These are phyloP conservation scores for Eretmochelys imbricata DNA, from an alignment of 2,113 vertebrate genomes.

Conservation along the genomic window DNA sequence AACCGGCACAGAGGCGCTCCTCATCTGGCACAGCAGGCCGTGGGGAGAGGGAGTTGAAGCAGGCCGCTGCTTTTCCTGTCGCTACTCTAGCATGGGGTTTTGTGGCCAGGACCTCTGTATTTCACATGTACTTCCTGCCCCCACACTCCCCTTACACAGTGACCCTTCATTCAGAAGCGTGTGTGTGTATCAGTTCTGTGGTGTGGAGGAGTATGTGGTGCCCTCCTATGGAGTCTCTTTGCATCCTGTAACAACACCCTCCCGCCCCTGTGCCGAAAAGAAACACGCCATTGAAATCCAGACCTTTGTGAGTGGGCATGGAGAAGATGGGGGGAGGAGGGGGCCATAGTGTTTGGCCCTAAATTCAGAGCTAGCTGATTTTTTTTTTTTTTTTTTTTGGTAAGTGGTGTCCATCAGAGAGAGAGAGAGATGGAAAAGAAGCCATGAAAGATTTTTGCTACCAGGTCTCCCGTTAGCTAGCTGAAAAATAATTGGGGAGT, in stretches of 20 bases:
- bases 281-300: rapidly evolving
- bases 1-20: not conserved
- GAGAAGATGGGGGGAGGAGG: not conserved
- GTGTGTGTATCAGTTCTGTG: not conserved
- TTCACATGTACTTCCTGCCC: not conserved
- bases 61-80: not conserved
- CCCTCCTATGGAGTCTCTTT: not conserved
- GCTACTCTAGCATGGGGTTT: too few species aligned
- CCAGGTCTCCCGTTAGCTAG: not conserved
- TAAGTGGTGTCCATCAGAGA: not conserved
- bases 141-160: too few species aligned
- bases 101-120: not conserved
- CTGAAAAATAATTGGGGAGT: constrained; percentile 28
- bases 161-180: too few species aligned
- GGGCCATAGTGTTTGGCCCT: not conserved
- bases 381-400: not conserved
- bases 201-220: not conserved
- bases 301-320: not conserved
- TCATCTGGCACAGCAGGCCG: too few species aligned
- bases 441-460: not conserved
- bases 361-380: not conserved
- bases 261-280: not conserved
- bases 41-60: not conserved
- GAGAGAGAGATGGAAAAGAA: not conserved
- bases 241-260: too few species aligned